phyloP scores from a whole-genome alignment of 2,888 invertebrate genomes.

The Nudaria mundana region DNA sequence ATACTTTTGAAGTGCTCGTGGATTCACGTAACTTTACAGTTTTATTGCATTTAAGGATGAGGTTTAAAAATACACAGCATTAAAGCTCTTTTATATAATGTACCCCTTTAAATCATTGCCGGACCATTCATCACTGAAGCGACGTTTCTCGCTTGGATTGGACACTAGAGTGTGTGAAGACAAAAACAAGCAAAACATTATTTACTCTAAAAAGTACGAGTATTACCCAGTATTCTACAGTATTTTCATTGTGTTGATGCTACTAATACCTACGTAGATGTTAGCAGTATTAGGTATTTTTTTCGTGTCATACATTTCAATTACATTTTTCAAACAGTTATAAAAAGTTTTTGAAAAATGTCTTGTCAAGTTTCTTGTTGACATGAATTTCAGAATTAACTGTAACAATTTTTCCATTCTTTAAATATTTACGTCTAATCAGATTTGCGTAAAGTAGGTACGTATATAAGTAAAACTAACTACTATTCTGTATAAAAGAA shows the following conservation, averaged over 20 bases:
- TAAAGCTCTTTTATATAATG: slow-evolving; percentile 53
- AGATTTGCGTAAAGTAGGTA: no score
- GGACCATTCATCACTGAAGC: slow-evolving; percentile 64
- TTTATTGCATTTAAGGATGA: slow-evolving; percentile 58
- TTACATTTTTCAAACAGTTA: no score
- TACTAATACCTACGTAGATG: slow-evolving; percentile 60
- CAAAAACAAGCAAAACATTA: slow-evolving; percentile 39
- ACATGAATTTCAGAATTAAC: no score
- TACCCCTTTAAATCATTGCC: slow-evolving; percentile 69
- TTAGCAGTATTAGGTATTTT: slow-evolving; percentile 64
- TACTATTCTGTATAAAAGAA: no score
- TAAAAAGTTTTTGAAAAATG: no score
- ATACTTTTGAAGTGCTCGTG: slow-evolving; percentile 26
- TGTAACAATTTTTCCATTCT: no score
- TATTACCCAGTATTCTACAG: no score
- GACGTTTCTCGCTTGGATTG: slow-evolving; percentile 57
- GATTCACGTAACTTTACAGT: slow-evolving; percentile 49
- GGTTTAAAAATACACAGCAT: slow-evolving; percentile 55
- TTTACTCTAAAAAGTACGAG: no score
- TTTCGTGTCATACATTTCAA: slow-evolving; percentile 77
- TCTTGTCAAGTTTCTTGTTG: no score
- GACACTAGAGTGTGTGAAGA: slow-evolving; percentile 36
- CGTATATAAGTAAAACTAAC: no score
- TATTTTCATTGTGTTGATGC: no score
- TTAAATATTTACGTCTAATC: no score